Percentiles rank a stretch among this genome's conserved stretches.
These are phyloP conservation scores for Rhinophrynus dorsalis DNA, from an alignment of 2,797 vertebrate species.

Conservation along the genomic window DNA sequence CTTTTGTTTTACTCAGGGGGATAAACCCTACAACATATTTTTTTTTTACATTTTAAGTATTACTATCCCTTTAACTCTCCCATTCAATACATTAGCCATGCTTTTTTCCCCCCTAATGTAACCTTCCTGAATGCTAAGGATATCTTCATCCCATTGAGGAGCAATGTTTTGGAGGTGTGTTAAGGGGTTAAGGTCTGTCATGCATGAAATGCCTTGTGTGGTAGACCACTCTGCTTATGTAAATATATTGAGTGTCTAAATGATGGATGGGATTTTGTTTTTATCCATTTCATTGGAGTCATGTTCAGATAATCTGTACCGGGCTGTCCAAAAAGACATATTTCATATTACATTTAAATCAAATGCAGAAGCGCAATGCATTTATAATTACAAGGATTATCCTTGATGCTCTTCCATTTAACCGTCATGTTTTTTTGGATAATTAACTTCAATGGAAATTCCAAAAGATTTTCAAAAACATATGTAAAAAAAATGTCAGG, in stretches of 20 bases:
- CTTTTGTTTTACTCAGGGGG: too few relatives aligned
- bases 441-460: conserved; percentile 27
- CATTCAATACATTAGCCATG: too few relatives aligned
- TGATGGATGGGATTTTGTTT: conserved; percentile 30
- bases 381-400: neutral
- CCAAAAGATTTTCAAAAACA: conserved; percentile 15
- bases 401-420: neutral
- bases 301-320: neutral
- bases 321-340: neutral
- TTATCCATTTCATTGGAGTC: neutral
- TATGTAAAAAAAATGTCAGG: too few relatives aligned
- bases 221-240: conserved; percentile 4
- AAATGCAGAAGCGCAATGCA: neutral
- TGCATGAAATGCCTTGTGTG: neutral
- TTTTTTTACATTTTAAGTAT: too few relatives aligned
- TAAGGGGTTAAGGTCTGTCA: neutral
- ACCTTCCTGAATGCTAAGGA: too few relatives aligned
- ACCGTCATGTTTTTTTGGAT: conserved; percentile 10
- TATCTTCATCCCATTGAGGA: too few relatives aligned
- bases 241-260: conserved; percentile 38
- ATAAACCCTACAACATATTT: too few relatives aligned
- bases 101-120: too few relatives aligned
- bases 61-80: too few relatives aligned
- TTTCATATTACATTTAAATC: neutral
- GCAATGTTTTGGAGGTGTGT: too few relatives aligned